Percentiles rank a stretch among this genome's conserved stretches.
These are phyloP conservation scores for Nemopilema nomurai DNA, from an alignment of 30 jellyfish, hydroid and myxozoan species.

Conservation along the genomic window DNA sequence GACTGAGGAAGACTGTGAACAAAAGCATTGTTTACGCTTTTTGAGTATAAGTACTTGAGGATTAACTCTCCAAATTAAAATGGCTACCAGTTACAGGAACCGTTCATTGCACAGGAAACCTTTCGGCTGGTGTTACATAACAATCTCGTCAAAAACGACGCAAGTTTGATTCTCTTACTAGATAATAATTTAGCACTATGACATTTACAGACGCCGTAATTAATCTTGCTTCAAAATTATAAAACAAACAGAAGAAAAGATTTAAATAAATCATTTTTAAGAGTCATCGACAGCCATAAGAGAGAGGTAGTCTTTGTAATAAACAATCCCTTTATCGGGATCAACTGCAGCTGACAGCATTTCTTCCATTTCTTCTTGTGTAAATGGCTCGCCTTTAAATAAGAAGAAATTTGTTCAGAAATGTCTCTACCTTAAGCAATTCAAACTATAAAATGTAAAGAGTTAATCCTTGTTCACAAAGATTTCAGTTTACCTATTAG, in stretches of 20 bases:
- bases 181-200: too few species aligned
- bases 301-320: conserved; percentile 82
- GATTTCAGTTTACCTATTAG: too few species aligned
- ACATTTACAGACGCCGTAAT: too few species aligned
- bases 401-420: neutral
- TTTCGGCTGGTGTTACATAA: too few species aligned
- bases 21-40: neutral
- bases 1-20: neutral
- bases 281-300: conserved; percentile 85
- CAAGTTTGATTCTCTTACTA: too few species aligned
- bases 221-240: neutral
- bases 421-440: too few species aligned
- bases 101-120: too few species aligned
- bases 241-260: neutral
- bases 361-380: conserved; percentile 93
- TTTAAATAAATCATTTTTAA: neutral
- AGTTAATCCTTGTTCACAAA: too few species aligned
- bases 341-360: conserved; percentile 92
- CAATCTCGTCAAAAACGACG: too few species aligned
- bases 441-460: too few species aligned
- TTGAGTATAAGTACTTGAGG: conserved; percentile 10
- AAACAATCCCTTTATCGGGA: conserved; percentile 88
- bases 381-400: conserved; percentile 82
- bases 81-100: conserved; percentile 4
- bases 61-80: conserved; percentile 11